Base-by-base conservation (phyloP, 2,888 invertebrate genomes). In the Carcina quercana region DNA sequence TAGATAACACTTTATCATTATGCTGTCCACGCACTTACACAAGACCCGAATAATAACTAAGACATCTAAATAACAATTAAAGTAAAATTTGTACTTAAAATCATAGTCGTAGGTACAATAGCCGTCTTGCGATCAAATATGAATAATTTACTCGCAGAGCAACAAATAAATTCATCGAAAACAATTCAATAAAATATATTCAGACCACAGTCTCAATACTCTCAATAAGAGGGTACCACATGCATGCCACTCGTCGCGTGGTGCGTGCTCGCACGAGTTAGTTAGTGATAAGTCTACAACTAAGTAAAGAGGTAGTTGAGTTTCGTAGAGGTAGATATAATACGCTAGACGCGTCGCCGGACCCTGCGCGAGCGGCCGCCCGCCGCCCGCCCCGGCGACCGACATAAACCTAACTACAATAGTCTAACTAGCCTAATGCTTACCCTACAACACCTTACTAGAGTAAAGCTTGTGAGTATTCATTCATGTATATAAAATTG, bases 401-500 rank as follows among this genome's bases (percentile, higher is more conserved):
- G n/a, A n/a, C n/a, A n/a, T n/a, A n/a, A n/a, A n/a, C n/a, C n/a
- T n/a, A n/a, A n/a, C 58, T 66, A 70, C 34, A 40, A 59, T 73
- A 74, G 44, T 50, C 63, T 75, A 76, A 38, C 59, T 70, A 68
- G 14, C 38, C 31, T 31, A 31, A 43, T 41, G 43, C 62, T 60
- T 75, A 76, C 30, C 40, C 65, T 73, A 78, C 42, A 52, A 73
- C 70, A 78, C 80, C 80, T 80, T 79, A 82, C 80, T 69, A 76
- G 62, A 79, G 80, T 82, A 80, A 82, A 83, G 82, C 82, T 82
- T 82, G 73, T 83, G 82, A 83, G 82, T 83, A 83, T 83, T 83
- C 53, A 68, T 73, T 80, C 72, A 68, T 79, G 76, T 79, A 74
- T 80, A 79, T 75, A 75, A 76, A 67, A 75, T 75, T 83, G 82